These are phyloP conservation scores for Scomber colias DNA, from an alignment of 2,113 vertebrate genomes.

Conservation along the genomic window DNA sequence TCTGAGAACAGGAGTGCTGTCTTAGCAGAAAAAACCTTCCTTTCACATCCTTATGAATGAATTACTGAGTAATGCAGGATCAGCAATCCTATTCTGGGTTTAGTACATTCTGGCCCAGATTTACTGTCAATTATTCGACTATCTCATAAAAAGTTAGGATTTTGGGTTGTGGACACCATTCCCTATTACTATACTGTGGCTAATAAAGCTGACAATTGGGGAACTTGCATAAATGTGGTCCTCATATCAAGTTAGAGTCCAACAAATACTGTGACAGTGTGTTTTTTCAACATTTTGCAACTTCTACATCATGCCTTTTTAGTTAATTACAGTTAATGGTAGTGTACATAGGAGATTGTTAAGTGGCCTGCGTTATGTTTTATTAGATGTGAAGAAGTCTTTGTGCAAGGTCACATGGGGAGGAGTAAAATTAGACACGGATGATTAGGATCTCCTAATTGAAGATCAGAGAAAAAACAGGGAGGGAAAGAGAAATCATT, in stretches of 20 bases:
- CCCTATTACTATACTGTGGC: constrained; percentile 1
- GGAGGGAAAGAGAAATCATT: neutral
- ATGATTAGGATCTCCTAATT: constrained; percentile 23
- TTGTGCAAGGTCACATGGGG: constrained; percentile 3
- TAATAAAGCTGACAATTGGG: constrained; percentile 13
- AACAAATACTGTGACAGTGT: no score
- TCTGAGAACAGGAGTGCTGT: constrained; percentile 54
- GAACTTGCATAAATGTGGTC: neutral
- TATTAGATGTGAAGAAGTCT: constrained; percentile 16
- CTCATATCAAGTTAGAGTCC: neutral
- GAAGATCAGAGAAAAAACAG: constrained; percentile 20
- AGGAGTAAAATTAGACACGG: neutral
- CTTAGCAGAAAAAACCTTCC: constrained; percentile 57
- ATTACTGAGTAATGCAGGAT: constrained; percentile 56
- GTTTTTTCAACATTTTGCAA: no score
- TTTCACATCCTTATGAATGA: constrained; percentile 53
- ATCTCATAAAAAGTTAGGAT: constrained; percentile 37
- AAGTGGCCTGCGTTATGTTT: constrained; percentile 21
- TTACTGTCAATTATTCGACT: constrained; percentile 45
- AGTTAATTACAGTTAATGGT: neutral
- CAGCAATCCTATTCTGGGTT: constrained; percentile 66
- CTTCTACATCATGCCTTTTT: no score
- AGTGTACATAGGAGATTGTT: neutral
- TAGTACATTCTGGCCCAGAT: constrained; percentile 57
- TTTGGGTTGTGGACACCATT: constrained; percentile 11